Evolutionary conservation across 2,113 vertebrate species (phyloP).

Genomic region (Raja brachyura): DNA sequence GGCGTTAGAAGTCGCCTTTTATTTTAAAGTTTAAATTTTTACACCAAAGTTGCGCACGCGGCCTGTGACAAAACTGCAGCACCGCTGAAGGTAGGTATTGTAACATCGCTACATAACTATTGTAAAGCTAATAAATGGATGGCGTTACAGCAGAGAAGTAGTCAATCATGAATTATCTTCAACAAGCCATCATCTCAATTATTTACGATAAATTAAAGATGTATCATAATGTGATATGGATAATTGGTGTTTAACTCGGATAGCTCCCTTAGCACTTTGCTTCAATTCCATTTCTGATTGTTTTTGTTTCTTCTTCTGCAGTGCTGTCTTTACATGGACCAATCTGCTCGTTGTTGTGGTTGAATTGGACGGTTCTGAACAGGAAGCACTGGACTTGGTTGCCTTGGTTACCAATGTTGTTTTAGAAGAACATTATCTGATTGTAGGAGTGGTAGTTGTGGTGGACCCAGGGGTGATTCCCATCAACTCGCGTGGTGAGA

Average conservation of each 20-base stretch:
- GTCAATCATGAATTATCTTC: neutral
- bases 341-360: slow-evolving; percentile 93
- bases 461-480: slow-evolving; percentile 91
- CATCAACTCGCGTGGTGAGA: slow-evolving; percentile 92
- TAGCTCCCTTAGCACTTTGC: neutral
- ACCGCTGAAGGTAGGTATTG: too few relatives aligned
- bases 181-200: neutral
- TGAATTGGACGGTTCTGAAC: slow-evolving; percentile 88
- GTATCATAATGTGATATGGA: neutral
- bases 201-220: neutral
- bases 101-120: too few relatives aligned
- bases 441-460: slow-evolving; percentile 89
- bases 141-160: neutral
- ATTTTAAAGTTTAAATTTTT: too few relatives aligned
- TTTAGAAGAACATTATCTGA: slow-evolving; percentile 89
- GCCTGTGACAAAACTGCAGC: too few relatives aligned
- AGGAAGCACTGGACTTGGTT: slow-evolving; percentile 86
- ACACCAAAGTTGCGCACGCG: too few relatives aligned
- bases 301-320: slow-evolving; percentile 43
- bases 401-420: slow-evolving; percentile 85
- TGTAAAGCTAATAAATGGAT: neutral
- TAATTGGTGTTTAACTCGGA: neutral
- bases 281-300: neutral
- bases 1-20: too few relatives aligned
- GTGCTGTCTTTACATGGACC: slow-evolving; percentile 96